Conservation (phyloP, 1,140 invertebrate genomes). For the Papilio aristodemus region DNA sequence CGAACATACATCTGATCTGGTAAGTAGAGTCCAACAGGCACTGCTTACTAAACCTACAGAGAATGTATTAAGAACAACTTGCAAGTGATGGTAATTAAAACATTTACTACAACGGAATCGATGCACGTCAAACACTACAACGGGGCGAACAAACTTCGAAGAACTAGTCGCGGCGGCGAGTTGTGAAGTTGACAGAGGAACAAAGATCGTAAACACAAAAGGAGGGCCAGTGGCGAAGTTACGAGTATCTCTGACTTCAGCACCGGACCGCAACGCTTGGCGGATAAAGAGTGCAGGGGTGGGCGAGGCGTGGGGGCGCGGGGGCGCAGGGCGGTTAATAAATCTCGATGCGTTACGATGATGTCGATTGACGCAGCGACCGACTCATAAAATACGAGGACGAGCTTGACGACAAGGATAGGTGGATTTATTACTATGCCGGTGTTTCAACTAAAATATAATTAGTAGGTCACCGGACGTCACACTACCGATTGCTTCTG, state of each 20-base stretch:
- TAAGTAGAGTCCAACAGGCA: too few species aligned
- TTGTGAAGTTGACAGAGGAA: neutral
- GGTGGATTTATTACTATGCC: too few species aligned
- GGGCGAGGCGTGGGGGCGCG: too few species aligned
- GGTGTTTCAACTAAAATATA: too few species aligned
- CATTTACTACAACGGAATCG: neutral
- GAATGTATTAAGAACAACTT: neutral
- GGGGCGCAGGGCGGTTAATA: too few species aligned
- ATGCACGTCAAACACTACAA: neutral
- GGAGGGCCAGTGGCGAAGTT: neutral
- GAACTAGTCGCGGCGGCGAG: neutral
- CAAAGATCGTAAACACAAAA: constrained; percentile 3
- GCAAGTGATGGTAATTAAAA: neutral
- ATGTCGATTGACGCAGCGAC: neutral
- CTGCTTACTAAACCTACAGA: neutral
- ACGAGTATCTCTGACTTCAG: neutral
- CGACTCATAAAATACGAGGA: too few species aligned
- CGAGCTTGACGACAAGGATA: too few species aligned
- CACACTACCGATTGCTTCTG: too few species aligned
- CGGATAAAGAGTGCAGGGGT: too few species aligned
- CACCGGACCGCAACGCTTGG: neutral
- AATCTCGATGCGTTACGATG: neutral
- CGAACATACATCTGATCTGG: too few species aligned
- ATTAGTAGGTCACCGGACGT: too few species aligned
- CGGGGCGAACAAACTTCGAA: neutral